These are phyloP conservation scores for Notodonta ziczac DNA, from an alignment of 2,888 invertebrate species.

Conservation along the genomic window DNA sequence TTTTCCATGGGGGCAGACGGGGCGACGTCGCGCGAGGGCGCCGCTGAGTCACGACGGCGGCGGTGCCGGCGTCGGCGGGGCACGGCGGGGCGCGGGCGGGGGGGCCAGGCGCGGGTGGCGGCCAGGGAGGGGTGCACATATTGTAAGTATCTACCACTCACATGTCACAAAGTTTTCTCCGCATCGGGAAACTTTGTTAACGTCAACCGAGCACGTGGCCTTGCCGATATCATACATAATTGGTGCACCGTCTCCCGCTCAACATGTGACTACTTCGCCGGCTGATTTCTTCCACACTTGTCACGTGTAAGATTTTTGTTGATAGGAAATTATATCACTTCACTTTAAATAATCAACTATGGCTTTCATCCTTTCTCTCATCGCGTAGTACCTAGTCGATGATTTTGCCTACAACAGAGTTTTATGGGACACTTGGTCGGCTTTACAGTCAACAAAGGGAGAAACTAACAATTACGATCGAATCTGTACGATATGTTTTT, in stretches of 20 bases:
- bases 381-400: too few relatives aligned
- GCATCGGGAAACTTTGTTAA: conserved; percentile 84
- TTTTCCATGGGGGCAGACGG: conserved; percentile 84
- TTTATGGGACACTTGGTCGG: too few relatives aligned
- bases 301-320: conserved; percentile 17
- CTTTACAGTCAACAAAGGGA: too few relatives aligned
- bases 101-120: conserved; percentile 35
- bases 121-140: conserved; percentile 63
- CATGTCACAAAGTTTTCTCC: conserved; percentile 85
- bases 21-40: conserved; percentile 83
- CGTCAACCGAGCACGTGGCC: conserved; percentile 84
- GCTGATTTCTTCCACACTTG: conserved; percentile 27
- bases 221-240: conserved; percentile 75
- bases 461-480: too few relatives aligned
- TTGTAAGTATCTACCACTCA: conserved; percentile 82
- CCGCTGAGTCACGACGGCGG: conserved; percentile 80
- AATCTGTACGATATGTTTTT: background rate
- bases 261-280: conserved; percentile 51
- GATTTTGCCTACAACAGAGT: too few relatives aligned
- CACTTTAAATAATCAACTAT: too few relatives aligned
- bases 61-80: conserved; percentile 55
- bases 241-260: conserved; percentile 60
- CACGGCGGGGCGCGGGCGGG: conserved; percentile 37
- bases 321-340: background rate
- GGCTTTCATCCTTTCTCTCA: too few relatives aligned